A percentile compares a stretch with the other conserved stretches of the same genome.
These are phyloP conservation scores for Chelon labrosus DNA, from an alignment of 2,797 vertebrate genomes.

Conservation along the genomic window DNA sequence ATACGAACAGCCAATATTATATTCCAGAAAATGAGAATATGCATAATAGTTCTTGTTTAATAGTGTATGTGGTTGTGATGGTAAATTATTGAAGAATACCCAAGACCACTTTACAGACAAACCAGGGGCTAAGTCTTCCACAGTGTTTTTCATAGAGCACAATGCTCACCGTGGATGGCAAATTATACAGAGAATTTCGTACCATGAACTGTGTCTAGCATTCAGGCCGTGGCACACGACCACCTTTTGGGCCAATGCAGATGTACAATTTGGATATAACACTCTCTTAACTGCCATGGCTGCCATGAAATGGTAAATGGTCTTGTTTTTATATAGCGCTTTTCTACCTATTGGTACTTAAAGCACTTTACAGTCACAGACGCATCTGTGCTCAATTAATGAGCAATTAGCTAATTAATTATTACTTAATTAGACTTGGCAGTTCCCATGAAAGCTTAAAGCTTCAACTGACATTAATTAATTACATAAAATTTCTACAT, in stretches of 20 bases:
- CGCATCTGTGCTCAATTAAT: too few relatives aligned
- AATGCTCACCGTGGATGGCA: background rate
- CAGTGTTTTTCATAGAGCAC: background rate
- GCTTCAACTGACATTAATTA: constrained; percentile 47
- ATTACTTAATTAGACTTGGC: constrained; percentile 26
- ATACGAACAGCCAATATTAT: too few relatives aligned
- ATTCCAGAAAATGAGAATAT: too few relatives aligned
- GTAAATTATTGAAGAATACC: background rate
- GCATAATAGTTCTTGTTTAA: background rate
- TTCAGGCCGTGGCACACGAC: background rate
- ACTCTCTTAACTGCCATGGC: too few relatives aligned
- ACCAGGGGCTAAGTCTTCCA: background rate
- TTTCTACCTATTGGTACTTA: too few relatives aligned
- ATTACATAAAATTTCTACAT: background rate
- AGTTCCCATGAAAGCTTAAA: constrained; percentile 49
- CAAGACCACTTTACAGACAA: background rate
- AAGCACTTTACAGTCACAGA: too few relatives aligned
- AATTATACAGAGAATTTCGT: background rate
- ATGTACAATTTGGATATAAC: background rate
- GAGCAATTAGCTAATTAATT: too few relatives aligned
- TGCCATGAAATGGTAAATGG: too few relatives aligned
- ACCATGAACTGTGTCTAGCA: background rate
- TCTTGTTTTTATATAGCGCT: too few relatives aligned
- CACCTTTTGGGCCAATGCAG: background rate
- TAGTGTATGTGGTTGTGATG: background rate